Evolutionary conservation across 2,113 vertebrate species (phyloP).

Genomic region (Pseudolaguvia tuberculata): DNA sequence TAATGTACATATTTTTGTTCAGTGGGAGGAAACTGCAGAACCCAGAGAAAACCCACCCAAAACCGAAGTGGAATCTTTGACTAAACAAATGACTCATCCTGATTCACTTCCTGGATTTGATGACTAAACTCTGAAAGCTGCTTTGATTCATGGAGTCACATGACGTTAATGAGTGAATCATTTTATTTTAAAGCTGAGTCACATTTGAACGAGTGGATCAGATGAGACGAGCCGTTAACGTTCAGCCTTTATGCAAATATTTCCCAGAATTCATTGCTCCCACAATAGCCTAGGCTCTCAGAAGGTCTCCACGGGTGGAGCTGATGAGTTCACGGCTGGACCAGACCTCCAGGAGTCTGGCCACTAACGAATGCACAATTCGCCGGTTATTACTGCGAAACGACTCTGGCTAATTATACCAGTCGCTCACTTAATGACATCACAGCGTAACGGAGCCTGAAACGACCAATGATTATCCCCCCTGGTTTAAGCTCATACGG

Average conservation of each 20-base stretch:
- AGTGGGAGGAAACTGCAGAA: too few species aligned
- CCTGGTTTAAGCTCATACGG: conserved; percentile 12
- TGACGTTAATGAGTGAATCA: too few species aligned
- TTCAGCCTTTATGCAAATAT: conserved; percentile 7
- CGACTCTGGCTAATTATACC: conserved; percentile 34
- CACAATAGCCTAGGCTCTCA: conserved; percentile 4
- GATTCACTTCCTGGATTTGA: too few species aligned
- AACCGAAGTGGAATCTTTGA: too few species aligned
- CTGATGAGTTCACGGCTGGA: background rate
- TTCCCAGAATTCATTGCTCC: background rate
- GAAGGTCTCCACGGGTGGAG: conserved; percentile 6
- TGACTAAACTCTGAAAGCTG: too few species aligned
- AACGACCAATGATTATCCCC: conserved; percentile 30
- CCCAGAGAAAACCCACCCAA: too few species aligned
- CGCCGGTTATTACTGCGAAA: conserved; percentile 30
- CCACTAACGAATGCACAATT: conserved; percentile 20
- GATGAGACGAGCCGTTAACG: background rate
- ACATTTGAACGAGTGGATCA: background rate
- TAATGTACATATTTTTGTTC: too few species aligned
- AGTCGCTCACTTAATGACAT: conserved; percentile 33
- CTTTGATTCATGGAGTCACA: too few species aligned
- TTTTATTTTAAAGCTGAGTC: background rate
- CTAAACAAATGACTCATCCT: too few species aligned
- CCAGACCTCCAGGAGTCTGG: conserved; percentile 11
- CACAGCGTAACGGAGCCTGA: conserved; percentile 22